Conservation (phyloP, 2,888 invertebrate genomes). For the Ganaspis brasiliensis region DNA sequence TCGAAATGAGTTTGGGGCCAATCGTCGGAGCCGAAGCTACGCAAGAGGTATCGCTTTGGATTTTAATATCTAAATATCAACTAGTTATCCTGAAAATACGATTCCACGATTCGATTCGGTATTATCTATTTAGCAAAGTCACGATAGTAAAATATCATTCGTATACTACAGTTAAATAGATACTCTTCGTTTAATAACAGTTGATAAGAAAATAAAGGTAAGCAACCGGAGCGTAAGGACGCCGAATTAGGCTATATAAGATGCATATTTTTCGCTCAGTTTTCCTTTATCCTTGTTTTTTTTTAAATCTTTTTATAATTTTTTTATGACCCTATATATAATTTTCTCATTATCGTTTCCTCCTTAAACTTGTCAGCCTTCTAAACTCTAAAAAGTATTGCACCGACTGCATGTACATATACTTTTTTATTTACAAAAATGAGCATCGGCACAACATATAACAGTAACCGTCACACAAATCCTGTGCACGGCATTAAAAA, state of each 20-base stretch:
- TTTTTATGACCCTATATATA: neutral
- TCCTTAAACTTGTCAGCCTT: conserved; percentile 41
- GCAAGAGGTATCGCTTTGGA: conserved; percentile 49
- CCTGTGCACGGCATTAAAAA: conserved; percentile 24
- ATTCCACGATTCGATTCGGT: conserved; percentile 47
- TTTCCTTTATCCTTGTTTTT: conserved; percentile 7
- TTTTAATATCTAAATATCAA: conserved; percentile 42
- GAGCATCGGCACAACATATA: conserved; percentile 40
- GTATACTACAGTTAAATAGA: conserved; percentile 56
- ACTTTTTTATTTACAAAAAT: conserved; percentile 41
- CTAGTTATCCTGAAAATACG: conserved; percentile 57
- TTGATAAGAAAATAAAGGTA: conserved; percentile 60
- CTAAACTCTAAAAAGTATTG: conserved; percentile 39
- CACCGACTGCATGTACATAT: conserved; percentile 34
- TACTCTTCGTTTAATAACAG: conserved; percentile 57
- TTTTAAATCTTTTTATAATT: neutral
- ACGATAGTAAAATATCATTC: conserved; percentile 61
- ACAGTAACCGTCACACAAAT: conserved; percentile 33
- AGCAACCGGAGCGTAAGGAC: conserved; percentile 56
- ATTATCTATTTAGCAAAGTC: conserved; percentile 57
- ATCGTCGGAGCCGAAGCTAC: conserved; percentile 57
- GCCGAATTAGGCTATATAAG: conserved; percentile 45
- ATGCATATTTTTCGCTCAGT: conserved; percentile 49
- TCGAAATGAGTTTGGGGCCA: conserved; percentile 39
- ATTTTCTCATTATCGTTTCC: neutral